Evolutionary conservation across 1,140 invertebrate genomes (phyloP).

Genomic region (Sitodiplosis mosellana): DNA sequence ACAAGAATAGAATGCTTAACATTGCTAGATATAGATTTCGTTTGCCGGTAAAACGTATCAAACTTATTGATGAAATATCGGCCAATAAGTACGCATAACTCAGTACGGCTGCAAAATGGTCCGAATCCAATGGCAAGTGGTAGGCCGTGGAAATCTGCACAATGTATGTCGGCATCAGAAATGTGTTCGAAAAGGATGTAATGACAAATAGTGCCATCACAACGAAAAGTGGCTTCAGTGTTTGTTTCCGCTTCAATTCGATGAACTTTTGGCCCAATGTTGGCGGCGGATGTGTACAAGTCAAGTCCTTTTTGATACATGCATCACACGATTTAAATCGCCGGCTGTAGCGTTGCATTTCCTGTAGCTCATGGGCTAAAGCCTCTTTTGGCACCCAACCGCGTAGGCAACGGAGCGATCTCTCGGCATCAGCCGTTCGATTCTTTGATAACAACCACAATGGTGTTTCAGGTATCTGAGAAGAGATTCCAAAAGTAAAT

Average conservation of each 20-base stretch:
- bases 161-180: slow-evolving; percentile 36
- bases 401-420: slow-evolving; percentile 29
- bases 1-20: no score
- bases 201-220: slow-evolving; percentile 27
- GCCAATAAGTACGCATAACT: no score
- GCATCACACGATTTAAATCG: slow-evolving; percentile 4
- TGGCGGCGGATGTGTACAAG: slow-evolving; percentile 4
- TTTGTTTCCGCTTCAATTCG: slow-evolving; percentile 29
- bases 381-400: slow-evolving; percentile 28
- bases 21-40: no score
- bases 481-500: no score
- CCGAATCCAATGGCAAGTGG: slow-evolving; percentile 25
- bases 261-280: slow-evolving; percentile 9
- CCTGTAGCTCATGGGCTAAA: slow-evolving; percentile 28
- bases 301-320: slow-evolving; percentile 2
- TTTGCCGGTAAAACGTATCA: no score
- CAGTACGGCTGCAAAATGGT: no score
- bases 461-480: slow-evolving; percentile 51
- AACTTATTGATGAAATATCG: no score
- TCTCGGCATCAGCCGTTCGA: slow-evolving; percentile 27
- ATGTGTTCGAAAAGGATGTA: no score
- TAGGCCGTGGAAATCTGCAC: slow-evolving; percentile 30
- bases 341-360: slow-evolving; percentile 15
- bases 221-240: slow-evolving; percentile 27
- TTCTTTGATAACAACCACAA: slow-evolving; percentile 37